Evolutionary conservation across 2,888 invertebrate species (phyloP).

Genomic region (Blastobasis lacticolella): DNA sequence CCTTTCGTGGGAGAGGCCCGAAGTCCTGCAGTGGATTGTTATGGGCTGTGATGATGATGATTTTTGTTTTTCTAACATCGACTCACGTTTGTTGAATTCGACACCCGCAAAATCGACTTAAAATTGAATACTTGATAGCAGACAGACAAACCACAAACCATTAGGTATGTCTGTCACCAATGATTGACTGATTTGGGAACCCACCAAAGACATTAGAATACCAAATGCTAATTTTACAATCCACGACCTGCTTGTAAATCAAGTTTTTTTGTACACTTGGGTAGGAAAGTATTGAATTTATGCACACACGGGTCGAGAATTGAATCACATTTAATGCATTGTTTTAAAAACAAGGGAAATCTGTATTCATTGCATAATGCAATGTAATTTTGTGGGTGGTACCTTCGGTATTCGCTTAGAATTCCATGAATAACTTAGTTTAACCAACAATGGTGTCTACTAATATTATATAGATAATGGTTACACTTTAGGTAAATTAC

Average conservation of each 20-base stretch:
- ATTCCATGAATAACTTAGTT: slow-evolving; percentile 50
- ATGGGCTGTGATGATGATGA: too few relatives aligned
- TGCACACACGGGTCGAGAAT: slow-evolving; percentile 46
- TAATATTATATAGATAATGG: slow-evolving; percentile 24
- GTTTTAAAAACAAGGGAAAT: slow-evolving; percentile 35
- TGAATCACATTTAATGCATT: slow-evolving; percentile 56
- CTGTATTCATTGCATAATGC: slow-evolving; percentile 59
- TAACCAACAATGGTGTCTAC: too few relatives aligned
- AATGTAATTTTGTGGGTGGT: slow-evolving; percentile 63
- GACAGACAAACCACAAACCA: too few relatives aligned
- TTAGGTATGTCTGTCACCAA: neutral
- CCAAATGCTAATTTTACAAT: neutral
- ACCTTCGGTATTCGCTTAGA: slow-evolving; percentile 41
- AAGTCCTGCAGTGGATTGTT: too few relatives aligned
- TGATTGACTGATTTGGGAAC: neutral
- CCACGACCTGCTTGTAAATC: neutral
- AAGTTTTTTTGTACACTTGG: slow-evolving; percentile 2
- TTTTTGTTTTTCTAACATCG: too few relatives aligned
- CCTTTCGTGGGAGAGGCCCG: too few relatives aligned
- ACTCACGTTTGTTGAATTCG: too few relatives aligned
- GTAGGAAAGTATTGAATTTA: slow-evolving; percentile 32
- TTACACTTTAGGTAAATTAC: slow-evolving; percentile 1
- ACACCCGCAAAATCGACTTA: too few relatives aligned
- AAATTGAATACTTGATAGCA: too few relatives aligned
- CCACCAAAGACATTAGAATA: slow-evolving; percentile 4